A percentile compares a stretch with the other conserved stretches of the same genome.
phyloP scores from a whole-genome alignment of 2,113 vertebrate genomes.

The Trogon melanurus region DNA sequence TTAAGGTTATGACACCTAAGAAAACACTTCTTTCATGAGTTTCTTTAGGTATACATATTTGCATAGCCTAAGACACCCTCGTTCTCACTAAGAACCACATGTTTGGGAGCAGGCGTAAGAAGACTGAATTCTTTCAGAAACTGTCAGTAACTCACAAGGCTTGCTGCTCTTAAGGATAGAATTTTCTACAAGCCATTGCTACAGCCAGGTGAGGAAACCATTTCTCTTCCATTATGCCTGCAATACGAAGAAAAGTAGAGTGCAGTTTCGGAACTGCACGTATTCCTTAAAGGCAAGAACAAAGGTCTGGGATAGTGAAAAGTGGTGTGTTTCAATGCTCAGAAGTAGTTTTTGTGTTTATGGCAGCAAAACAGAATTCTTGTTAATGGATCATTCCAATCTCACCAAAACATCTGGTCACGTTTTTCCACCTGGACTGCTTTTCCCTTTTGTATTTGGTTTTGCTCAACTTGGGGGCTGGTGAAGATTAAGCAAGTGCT shows the following conservation, averaged over 20 bases:
- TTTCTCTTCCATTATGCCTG: not conserved
- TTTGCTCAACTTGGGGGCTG: not conserved
- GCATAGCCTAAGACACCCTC: not conserved
- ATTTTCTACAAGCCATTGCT: not conserved
- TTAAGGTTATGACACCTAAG: not conserved
- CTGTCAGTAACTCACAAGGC: not conserved
- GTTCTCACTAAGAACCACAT: not conserved
- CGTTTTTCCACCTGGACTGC: constrained; percentile 31
- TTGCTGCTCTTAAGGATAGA: not conserved
- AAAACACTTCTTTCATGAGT: not conserved
- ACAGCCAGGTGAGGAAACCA: not conserved
- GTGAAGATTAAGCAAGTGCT: constrained; percentile 50
- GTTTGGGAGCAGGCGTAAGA: not conserved
- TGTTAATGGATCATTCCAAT: not conserved
- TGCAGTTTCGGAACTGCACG: not conserved
- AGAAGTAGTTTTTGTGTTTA: not conserved
- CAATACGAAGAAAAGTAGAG: not conserved
- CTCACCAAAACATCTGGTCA: constrained; percentile 64
- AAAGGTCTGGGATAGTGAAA: not conserved
- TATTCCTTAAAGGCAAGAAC: not conserved
- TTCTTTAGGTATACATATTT: not conserved
- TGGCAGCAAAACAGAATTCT: not conserved
- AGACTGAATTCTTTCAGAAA: not conserved
- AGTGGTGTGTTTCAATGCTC: not conserved
- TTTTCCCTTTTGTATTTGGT: constrained; percentile 12